A percentile compares a stretch with the other conserved stretches of the same genome.
phyloP scores from a whole-genome alignment of 2,797 vertebrate genomes.

The Gymnoscopelus microlampas region DNA sequence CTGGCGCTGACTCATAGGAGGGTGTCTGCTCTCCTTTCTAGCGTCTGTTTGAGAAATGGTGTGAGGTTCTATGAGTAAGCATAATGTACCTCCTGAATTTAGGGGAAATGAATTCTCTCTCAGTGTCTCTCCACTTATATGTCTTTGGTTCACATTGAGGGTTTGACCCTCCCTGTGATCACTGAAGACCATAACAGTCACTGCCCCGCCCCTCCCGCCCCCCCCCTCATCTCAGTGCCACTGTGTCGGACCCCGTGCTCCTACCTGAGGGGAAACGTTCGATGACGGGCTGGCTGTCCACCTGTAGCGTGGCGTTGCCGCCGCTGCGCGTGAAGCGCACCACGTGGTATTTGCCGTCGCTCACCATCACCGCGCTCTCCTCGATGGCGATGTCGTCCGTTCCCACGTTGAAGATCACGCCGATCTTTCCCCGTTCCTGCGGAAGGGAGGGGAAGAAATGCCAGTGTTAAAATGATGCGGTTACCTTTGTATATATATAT shows the following conservation, averaged over 20 bases:
- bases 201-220: neutral
- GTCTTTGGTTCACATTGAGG: conserved; percentile 15
- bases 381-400: conserved; percentile 93
- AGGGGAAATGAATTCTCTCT: neutral
- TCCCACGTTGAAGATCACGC: conserved; percentile 96
- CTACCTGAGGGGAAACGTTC: conserved; percentile 94
- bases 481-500: no score
- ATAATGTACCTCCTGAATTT: neutral
- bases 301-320: conserved; percentile 93
- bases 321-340: conserved; percentile 94
- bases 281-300: conserved; percentile 94
- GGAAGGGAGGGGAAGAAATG: conserved; percentile 6
- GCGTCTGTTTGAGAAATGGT: conserved; percentile 10
- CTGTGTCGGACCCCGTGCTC: conserved; percentile 7
- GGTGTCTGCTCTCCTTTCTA: conserved; percentile 51
- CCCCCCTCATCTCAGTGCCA: neutral
- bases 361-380: conserved; percentile 90
- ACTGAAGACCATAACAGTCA: neutral
- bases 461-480: conserved; percentile 7
- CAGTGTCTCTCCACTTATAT: conserved; percentile 60
- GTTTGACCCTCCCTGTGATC: neutral
- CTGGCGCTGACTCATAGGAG: conserved; percentile 49
- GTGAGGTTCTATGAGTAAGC: neutral
- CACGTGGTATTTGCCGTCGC: conserved; percentile 95
- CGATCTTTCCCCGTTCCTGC: conserved; percentile 89